These are phyloP conservation scores for Silvanus unidentatus DNA, from an alignment of 2,888 invertebrate species.

Conservation along the genomic window DNA sequence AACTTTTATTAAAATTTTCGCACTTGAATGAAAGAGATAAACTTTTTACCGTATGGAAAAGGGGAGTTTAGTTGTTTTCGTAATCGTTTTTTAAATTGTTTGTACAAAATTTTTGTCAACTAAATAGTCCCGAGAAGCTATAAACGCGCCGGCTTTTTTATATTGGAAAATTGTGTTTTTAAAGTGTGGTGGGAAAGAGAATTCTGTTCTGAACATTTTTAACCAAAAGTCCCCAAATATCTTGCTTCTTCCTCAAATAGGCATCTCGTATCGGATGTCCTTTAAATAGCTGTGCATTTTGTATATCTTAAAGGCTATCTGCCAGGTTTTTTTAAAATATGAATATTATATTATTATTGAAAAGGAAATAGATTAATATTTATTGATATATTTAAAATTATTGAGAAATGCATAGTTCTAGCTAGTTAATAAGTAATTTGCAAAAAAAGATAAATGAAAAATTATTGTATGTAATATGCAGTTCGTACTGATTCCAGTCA, in stretches of 20 bases:
- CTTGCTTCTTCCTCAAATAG: slow-evolving; percentile 39
- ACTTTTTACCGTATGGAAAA: slow-evolving; percentile 22
- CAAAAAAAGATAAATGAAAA: slow-evolving; percentile 18
- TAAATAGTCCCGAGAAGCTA: no score
- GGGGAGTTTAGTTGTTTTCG: no score
- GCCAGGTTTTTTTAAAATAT: slow-evolving; percentile 40
- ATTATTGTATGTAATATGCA: slow-evolving; percentile 33
- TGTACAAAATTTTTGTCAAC: no score
- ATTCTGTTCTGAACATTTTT: not conserved
- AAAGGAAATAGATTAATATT: slow-evolving; percentile 24
- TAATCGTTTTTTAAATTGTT: no score
- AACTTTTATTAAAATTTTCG: slow-evolving; percentile 28
- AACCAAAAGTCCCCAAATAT: slow-evolving; percentile 18
- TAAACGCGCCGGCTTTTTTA: no score
- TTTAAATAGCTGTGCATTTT: slow-evolving; percentile 26
- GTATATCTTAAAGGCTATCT: slow-evolving; percentile 36
- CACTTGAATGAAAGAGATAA: slow-evolving; percentile 28
- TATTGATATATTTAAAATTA: not conserved
- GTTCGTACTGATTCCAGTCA: slow-evolving; percentile 41
- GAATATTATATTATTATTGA: slow-evolving; percentile 21
- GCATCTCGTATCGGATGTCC: no score
- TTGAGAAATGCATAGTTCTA: slow-evolving; percentile 27
- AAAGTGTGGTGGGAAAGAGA: no score
- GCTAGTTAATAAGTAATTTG: slow-evolving; percentile 40
- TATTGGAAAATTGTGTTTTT: no score